Evolutionary conservation across 1,140 invertebrate species (phyloP), one percentile per base, ranked within the genome.

Genomic region (Diplogasteroides magnus): DNA sequence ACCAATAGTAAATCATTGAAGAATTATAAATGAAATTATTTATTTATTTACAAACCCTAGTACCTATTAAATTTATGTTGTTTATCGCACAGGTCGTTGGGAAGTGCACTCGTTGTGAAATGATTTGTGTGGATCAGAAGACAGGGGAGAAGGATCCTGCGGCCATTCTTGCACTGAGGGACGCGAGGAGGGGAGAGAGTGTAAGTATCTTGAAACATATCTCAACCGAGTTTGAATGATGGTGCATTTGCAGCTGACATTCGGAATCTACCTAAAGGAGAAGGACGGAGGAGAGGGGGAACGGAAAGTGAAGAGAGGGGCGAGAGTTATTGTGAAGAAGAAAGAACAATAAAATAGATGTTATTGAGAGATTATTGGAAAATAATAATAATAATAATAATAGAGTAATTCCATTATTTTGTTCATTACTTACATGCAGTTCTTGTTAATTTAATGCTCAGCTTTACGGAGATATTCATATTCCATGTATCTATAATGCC

Each of bases 51-150:
- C 26, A 56, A 56, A 1, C 26, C 27, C 1, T 60, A 2, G 1
- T 27, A 31, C 1, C 3, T n/a, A 37, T 60, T 58, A 11, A 32
- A 63, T 62, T 58, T 62, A 66, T 69, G 55, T 69, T 64, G 64
- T 29, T 65, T 68, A 11, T 63, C 31, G 76, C 74, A 37, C 67
- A 91, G 88, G 87, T 89, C 58, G 87, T 89, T 74, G 90, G 90
- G 1, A 86, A 87, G 32, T 96, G 94, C 78, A 89, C 88, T 13
- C 87, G 94, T 67, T 97, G 93, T 83, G 91, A 94, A 84, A 95
- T 95, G 91, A 89, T 96, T 60, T 94, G 92, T 76, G 90, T 95
- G 68, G 89, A 95, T 84, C 93, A 93, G 85, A 85, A 86, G 15
- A 92, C 89, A 15, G 91, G 90, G 0, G 82, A 88, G 77, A 90